Evolutionary conservation across 2,113 vertebrate genomes (phyloP).

Genomic region (Rhynchopsitta pachyrhyncha): DNA sequence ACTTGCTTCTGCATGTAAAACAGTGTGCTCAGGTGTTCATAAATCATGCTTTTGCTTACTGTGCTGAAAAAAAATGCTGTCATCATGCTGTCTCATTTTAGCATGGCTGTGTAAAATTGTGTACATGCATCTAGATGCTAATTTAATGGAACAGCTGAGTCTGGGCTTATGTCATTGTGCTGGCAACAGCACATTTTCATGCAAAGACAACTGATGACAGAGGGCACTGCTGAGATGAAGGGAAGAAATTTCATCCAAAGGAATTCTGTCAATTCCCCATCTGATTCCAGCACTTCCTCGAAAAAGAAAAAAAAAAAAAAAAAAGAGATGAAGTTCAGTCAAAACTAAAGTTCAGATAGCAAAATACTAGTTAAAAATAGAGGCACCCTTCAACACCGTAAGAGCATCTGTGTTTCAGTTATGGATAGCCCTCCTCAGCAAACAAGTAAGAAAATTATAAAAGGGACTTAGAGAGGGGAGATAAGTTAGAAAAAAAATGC

Average conservation of each 20-base stretch:
- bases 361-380: neutral
- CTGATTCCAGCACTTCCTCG: neutral
- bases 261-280: neutral
- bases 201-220: neutral
- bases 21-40: neutral
- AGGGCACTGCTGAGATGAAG: neutral
- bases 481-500: neutral
- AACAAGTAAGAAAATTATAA: neutral
- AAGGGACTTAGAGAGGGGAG: neutral
- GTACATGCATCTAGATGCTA: neutral
- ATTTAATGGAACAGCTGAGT: neutral
- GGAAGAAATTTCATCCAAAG: neutral
- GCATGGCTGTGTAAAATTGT: slow-evolving; percentile 6
- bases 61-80: neutral
- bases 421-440: neutral
- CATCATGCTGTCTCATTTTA: neutral
- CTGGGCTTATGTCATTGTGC: neutral
- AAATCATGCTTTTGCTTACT: neutral
- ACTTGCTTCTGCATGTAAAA: neutral
- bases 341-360: neutral
- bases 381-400: neutral
- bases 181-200: neutral
- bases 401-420: neutral
- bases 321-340: neutral
- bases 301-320: neutral